Percentiles rank a stretch among this genome's conserved stretches.
Conservation (phyloP, 2,888 invertebrate genomes). For the Heliconius cydno region DNA sequence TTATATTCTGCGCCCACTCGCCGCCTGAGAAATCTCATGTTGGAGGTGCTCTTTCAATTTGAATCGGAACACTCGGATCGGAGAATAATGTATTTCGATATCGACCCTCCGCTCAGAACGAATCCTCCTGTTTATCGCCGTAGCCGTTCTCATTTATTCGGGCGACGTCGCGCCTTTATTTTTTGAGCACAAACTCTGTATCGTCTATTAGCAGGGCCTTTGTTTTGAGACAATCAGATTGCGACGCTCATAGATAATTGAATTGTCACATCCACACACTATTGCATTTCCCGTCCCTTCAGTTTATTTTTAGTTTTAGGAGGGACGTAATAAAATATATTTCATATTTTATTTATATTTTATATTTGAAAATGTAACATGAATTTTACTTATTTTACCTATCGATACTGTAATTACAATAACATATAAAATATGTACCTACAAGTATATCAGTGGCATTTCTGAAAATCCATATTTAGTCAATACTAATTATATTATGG, state of each 20-base stretch:
- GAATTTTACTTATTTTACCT: not conserved
- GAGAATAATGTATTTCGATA: slow-evolving; percentile 84
- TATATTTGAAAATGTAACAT: not conserved
- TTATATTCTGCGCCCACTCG: slow-evolving; percentile 83
- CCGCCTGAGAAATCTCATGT: slow-evolving; percentile 83
- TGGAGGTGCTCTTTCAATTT: slow-evolving; percentile 84
- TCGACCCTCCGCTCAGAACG: slow-evolving; percentile 80
- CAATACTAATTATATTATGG: not conserved
- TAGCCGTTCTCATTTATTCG: slow-evolving; percentile 82
- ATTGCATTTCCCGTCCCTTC: slow-evolving; percentile 45
- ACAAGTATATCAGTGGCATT: not conserved
- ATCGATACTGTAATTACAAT: not conserved
- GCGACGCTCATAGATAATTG: slow-evolving; percentile 72
- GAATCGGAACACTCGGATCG: slow-evolving; percentile 84
- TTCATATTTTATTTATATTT: slow-evolving; percentile 11
- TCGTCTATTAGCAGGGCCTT: slow-evolving; percentile 77
- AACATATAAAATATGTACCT: not conserved
- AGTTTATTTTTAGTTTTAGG: slow-evolving; percentile 28
- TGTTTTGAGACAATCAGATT: slow-evolving; percentile 78
- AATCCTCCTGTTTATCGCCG: slow-evolving; percentile 83
- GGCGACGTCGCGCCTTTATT: slow-evolving; percentile 82
- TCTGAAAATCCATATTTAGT: not conserved
- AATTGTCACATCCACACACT: slow-evolving; percentile 69
- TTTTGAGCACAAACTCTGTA: slow-evolving; percentile 78
- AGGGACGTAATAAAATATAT: slow-evolving; percentile 4